Conservation (phyloP, 2,888 invertebrate species). For the Melanargia galathea region DNA sequence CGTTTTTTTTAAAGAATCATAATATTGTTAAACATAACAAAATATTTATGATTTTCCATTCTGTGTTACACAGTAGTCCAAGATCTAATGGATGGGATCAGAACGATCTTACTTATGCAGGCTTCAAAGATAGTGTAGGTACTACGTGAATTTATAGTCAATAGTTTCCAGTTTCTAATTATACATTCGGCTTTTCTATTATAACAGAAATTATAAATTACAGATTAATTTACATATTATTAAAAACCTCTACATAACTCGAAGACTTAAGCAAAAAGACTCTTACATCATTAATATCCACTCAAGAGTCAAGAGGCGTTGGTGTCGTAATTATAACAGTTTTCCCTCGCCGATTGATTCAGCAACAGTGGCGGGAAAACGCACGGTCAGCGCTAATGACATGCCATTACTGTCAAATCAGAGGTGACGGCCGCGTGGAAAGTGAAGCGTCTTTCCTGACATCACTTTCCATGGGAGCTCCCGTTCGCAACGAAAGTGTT, state of each 20-base stretch:
- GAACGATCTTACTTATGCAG: too few relatives aligned
- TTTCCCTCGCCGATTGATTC: constrained; percentile 41
- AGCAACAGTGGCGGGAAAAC: constrained; percentile 38
- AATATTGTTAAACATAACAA: too few relatives aligned
- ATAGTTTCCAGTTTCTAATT: too few relatives aligned
- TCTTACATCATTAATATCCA: constrained; percentile 17
- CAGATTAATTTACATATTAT: too few relatives aligned
- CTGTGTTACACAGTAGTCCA: too few relatives aligned
- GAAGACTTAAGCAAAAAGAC: background rate
- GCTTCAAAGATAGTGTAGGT: too few relatives aligned
- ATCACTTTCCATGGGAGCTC: constrained; percentile 36
- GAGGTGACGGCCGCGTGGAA: constrained; percentile 48
- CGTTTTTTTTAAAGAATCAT: too few relatives aligned
- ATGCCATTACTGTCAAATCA: constrained; percentile 56
- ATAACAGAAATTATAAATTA: too few relatives aligned
- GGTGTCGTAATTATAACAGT: constrained; percentile 36
- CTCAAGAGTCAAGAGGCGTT: background rate
- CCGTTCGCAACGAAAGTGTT: constrained; percentile 14
- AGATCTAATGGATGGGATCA: too few relatives aligned
- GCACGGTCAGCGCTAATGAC: constrained; percentile 45
- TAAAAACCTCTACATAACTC: background rate
- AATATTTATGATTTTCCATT: too few relatives aligned
- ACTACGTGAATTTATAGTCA: too few relatives aligned
- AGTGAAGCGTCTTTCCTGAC: constrained; percentile 51
- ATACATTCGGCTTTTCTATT: too few relatives aligned